Conservation (phyloP, 2,113 vertebrate species). For the Vidua macroura region DNA sequence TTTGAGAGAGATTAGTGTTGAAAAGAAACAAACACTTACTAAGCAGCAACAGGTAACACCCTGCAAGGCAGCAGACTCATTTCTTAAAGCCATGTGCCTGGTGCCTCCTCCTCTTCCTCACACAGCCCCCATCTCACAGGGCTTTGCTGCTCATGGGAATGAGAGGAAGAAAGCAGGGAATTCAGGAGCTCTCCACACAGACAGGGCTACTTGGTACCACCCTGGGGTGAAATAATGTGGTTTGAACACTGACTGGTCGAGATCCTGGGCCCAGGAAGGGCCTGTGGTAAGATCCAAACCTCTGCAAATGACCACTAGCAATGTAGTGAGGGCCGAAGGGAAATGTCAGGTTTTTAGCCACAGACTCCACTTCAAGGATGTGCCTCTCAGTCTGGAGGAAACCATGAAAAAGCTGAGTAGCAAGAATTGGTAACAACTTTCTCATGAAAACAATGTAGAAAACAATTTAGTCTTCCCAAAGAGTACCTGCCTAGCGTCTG, state of each 20-base stretch:
- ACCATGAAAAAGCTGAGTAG: not conserved
- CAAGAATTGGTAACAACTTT: not conserved
- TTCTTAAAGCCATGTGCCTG: not conserved
- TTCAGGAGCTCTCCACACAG: not conserved
- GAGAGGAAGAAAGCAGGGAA: not conserved
- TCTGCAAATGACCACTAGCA: not conserved
- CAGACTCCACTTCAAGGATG: not conserved
- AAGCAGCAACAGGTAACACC: slow-evolving; percentile 35
- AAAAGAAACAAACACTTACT: slow-evolving; percentile 15
- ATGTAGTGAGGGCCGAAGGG: not conserved
- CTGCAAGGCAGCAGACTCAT: not conserved
- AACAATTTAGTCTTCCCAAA: not conserved
- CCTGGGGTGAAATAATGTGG: not conserved
- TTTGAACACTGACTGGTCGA: not conserved
- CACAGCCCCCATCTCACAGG: not conserved
- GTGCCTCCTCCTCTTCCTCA: not conserved
- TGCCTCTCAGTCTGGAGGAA: not conserved
- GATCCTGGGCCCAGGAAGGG: not conserved
- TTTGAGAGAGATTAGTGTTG: slow-evolving; percentile 20
- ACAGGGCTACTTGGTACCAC: not conserved
- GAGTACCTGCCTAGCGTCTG: not conserved
- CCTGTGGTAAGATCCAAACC: not conserved
- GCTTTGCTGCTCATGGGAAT: not conserved
- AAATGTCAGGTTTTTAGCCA: not conserved
- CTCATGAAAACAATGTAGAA: not conserved